phyloP scores from a whole-genome alignment of 2,113 vertebrate genomes.

The Spea bombifrons region DNA sequence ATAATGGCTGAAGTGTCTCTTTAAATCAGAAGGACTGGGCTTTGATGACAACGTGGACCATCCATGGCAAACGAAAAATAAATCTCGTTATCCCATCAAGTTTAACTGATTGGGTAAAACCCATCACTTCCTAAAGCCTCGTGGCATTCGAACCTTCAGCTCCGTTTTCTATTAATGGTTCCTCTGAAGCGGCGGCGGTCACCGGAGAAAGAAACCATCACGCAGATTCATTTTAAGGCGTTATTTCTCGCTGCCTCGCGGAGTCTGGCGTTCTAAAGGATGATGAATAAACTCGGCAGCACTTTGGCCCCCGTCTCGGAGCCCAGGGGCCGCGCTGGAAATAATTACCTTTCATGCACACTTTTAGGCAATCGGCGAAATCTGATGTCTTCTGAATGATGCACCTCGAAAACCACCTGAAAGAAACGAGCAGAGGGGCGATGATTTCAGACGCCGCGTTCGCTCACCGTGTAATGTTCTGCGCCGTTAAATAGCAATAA shows the following conservation, averaged over 20 bases:
- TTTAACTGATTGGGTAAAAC: no score
- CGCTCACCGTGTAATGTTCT: not conserved
- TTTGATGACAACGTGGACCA: no score
- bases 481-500: not conserved
- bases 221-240: constrained; percentile 26
- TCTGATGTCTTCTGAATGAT: constrained; percentile 53
- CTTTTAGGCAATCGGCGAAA: constrained; percentile 60
- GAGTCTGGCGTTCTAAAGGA: constrained; percentile 2
- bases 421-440: not conserved
- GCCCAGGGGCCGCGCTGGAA: constrained; percentile 1
- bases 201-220: constrained; percentile 6
- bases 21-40: no score
- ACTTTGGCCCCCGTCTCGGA: not conserved
- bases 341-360: constrained; percentile 62
- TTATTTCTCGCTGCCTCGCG: constrained; percentile 17
- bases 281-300: not conserved
- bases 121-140: no score
- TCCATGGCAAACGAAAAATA: no score
- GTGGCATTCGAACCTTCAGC: no score
- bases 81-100: no score
- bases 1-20: no score
- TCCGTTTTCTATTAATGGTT: not conserved
- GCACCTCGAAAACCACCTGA: constrained; percentile 65
- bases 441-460: not conserved
- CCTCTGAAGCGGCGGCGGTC: no score